phyloP scores from a whole-genome alignment of 2,888 invertebrate species.

The Neoaliturus tenellus region DNA sequence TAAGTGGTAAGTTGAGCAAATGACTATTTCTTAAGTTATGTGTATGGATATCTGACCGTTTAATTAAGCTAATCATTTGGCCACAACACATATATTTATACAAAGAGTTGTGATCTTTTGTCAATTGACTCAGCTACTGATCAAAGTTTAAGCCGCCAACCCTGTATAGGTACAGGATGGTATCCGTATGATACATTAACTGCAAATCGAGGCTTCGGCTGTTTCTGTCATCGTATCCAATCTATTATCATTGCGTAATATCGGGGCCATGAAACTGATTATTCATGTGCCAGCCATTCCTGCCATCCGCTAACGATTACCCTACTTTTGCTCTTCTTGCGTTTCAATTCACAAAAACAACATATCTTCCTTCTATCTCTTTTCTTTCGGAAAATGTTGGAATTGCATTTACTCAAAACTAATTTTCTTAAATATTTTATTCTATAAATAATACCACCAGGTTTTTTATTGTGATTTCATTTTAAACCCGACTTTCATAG shows the following conservation, averaged over 20 bases:
- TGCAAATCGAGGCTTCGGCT: constrained; percentile 3
- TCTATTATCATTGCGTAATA: constrained; percentile 17
- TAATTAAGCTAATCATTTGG: too few relatives aligned
- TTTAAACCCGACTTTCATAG: too few relatives aligned
- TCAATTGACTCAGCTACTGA: not conserved
- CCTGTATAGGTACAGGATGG: not conserved
- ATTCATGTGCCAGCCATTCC: not conserved
- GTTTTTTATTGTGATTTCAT: too few relatives aligned
- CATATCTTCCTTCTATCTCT: too few relatives aligned
- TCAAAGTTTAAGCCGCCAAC: not conserved
- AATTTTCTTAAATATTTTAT: too few relatives aligned
- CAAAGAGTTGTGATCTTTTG: not conserved
- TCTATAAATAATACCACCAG: too few relatives aligned
- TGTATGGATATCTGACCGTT: too few relatives aligned
- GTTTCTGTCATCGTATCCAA: not conserved
- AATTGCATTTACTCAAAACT: too few relatives aligned
- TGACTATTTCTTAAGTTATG: too few relatives aligned
- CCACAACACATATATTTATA: not conserved
- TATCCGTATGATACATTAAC: constrained; percentile 11
- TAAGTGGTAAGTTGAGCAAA: too few relatives aligned
- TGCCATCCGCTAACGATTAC: not conserved
- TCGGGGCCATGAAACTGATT: constrained; percentile 15
- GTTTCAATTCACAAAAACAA: too few relatives aligned
- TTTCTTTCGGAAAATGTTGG: too few relatives aligned
- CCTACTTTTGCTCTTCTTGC: not conserved